A percentile compares a stretch with the other conserved stretches of the same genome.
phyloP scores from a whole-genome alignment of 2,888 invertebrate genomes.

The Adineta ricciae region DNA sequence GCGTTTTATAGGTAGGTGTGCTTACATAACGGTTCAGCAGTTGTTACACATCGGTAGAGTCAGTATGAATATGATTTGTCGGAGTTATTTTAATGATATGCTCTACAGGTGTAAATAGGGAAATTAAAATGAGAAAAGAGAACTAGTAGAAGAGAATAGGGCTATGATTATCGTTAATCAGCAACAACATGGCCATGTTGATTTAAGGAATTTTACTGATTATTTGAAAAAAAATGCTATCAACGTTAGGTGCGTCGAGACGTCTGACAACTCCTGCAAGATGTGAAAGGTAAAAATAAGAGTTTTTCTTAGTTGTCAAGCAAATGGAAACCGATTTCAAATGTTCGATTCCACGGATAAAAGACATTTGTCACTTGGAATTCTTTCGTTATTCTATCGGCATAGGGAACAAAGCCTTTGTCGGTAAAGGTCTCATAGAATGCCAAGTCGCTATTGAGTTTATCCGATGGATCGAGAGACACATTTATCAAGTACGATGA shows the following conservation, averaged over 20 bases:
- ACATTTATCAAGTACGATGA: neutral
- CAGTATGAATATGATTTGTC: too few species aligned
- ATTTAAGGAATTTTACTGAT: neutral
- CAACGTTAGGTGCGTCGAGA: neutral
- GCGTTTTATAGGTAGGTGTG: too few species aligned
- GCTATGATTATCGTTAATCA: neutral
- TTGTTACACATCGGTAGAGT: too few species aligned
- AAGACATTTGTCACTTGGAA: neutral
- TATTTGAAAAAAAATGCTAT: neutral
- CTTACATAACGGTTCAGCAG: too few species aligned
- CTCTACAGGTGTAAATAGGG: neutral
- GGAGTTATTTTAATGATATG: too few species aligned
- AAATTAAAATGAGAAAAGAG: neutral
- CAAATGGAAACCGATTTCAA: slow-evolving; percentile 3
- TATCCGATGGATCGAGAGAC: neutral
- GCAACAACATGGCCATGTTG: neutral
- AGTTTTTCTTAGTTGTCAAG: neutral
- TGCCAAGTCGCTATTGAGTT: neutral
- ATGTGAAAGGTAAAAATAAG: neutral
- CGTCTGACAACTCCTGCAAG: neutral
- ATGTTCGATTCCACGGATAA: slow-evolving; percentile 16
- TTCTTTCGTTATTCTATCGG: neutral
- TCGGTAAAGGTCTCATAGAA: neutral
- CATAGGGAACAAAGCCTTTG: neutral
- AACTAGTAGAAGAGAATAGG: neutral